Base-by-base conservation (phyloP, 2,888 invertebrate species). In the Oasisia sp. region DNA sequence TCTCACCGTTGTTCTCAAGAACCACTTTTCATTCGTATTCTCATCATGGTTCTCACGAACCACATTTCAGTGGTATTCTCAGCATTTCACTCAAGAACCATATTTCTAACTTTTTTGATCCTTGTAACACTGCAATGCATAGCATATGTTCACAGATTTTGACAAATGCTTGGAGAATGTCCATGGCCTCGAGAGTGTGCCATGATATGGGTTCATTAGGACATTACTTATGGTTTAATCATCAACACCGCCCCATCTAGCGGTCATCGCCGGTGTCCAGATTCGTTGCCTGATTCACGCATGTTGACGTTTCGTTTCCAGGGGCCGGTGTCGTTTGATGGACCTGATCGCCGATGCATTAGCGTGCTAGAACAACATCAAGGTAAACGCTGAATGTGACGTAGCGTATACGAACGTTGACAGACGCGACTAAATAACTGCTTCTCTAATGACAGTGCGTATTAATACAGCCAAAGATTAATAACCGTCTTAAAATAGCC, bases 261-360 rank as follows among this genome's bases (percentile, higher is more conserved):
- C 27, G 19, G 74, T 27, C 19, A 7, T 3, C 74, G 27, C 7
- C 27, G 27, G 27, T 74, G 90, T 38, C 90, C 14, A 12, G 90
- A n/a, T 32, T 90, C 45, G 32, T 91, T 90, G 44, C 90, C 32
- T 90, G 74, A 74, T 74, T 74, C 14, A 74, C n/a, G 74, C 5
- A 32, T 19, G 44, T 90, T 32, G 2, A 50, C 74, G 74, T 74
- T 74, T 27, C 32, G 32, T 92, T 27, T 93, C 27, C 97, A 98
- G 98, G 99, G 99, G 45, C 98, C 98, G 3, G 98, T 99, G 0
- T 98, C 98, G 0, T 99, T 99, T 96, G 97, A 98, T 94, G 98
- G 98, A 5, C 98, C 98, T 0, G 98, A 99, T 96, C 97, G 99
- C 92, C 97, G 98, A 93, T 98, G 98, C 89, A 98, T 98, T 94